Conservation (phyloP, 37 sponge, comb jelly and placozoan species). For the Beroe ovata region DNA sequence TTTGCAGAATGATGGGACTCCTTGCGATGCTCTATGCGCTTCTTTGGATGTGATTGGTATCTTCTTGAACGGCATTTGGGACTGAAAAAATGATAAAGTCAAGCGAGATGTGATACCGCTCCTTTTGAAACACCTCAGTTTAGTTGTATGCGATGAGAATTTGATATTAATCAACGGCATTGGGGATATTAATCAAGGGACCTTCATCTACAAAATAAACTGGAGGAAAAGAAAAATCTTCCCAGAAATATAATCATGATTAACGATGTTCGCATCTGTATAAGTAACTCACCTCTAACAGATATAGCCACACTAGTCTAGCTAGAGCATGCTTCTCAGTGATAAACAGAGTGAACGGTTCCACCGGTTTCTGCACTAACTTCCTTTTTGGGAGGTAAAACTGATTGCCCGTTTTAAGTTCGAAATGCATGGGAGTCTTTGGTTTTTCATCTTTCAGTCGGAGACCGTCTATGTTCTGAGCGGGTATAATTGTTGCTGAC, state of each 20-base stretch:
- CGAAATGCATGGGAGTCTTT: neutral
- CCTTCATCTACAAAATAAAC: too few relatives aligned
- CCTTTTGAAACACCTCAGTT: too few relatives aligned
- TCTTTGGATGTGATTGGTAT: slow-evolving; percentile 35
- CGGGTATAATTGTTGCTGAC: too few relatives aligned
- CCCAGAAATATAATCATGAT: too few relatives aligned
- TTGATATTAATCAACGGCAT: too few relatives aligned
- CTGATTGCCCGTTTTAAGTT: slow-evolving; percentile 9
- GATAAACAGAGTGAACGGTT: slow-evolving; percentile 44
- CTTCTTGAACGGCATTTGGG: slow-evolving; percentile 53
- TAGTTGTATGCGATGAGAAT: too few relatives aligned
- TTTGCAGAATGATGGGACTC: slow-evolving; percentile 39
- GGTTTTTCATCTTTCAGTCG: slow-evolving; percentile 17
- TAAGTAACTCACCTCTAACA: slow-evolving; percentile 45
- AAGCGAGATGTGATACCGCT: too few relatives aligned
- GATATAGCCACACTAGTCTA: slow-evolving; percentile 43
- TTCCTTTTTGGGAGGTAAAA: slow-evolving; percentile 31
- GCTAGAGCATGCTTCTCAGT: slow-evolving; percentile 24
- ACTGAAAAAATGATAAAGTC: slow-evolving; percentile 4
- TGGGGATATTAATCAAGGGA: too few relatives aligned
- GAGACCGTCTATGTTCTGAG: neutral
- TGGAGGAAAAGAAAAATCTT: too few relatives aligned
- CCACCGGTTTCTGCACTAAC: slow-evolving; percentile 24
- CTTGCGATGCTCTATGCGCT: neutral
- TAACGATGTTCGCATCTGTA: too few relatives aligned